These are phyloP conservation scores for Eueides isabella DNA, from an alignment of 1,140 invertebrate species.

Conservation along the genomic window DNA sequence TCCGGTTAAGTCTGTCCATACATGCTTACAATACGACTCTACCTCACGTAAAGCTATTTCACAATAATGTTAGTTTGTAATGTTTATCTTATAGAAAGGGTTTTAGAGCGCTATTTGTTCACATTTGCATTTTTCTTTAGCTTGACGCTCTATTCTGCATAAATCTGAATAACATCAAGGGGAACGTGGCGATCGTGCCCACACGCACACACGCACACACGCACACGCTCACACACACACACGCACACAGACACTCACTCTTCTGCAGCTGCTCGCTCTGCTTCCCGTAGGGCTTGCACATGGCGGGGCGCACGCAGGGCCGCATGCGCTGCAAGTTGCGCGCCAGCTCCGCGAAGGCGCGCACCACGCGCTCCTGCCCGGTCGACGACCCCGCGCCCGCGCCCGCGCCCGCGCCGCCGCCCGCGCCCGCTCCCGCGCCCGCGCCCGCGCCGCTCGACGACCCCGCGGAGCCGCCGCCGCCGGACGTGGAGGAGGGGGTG, in stretches of 20 bases:
- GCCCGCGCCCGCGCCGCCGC: slow-evolving; percentile 53
- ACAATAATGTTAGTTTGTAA: no score
- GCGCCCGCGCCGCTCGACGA: slow-evolving; percentile 61
- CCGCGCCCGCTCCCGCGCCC: slow-evolving; percentile 82
- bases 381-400: slow-evolving; percentile 54
- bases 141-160: no score
- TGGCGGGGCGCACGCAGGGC: slow-evolving; percentile 90
- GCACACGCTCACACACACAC: no score
- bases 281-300: slow-evolving; percentile 94
- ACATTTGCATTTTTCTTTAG: no score
- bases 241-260: slow-evolving; percentile 82
- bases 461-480: slow-evolving; percentile 53
- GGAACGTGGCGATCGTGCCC: no score
- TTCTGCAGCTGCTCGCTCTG: slow-evolving; percentile 93
- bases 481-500: background rate
- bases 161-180: no score
- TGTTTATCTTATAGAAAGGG: no score
- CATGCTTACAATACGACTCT: no score
- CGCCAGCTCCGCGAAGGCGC: slow-evolving; percentile 91
- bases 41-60: no score
- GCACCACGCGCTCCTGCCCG: slow-evolving; percentile 90
- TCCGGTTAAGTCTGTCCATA: no score
- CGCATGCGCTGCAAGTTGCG: slow-evolving; percentile 93
- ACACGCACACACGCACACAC: no score
- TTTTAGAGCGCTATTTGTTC: no score